Base-by-base conservation (phyloP, 2,113 vertebrate genomes). In the Colius striatus region DNA sequence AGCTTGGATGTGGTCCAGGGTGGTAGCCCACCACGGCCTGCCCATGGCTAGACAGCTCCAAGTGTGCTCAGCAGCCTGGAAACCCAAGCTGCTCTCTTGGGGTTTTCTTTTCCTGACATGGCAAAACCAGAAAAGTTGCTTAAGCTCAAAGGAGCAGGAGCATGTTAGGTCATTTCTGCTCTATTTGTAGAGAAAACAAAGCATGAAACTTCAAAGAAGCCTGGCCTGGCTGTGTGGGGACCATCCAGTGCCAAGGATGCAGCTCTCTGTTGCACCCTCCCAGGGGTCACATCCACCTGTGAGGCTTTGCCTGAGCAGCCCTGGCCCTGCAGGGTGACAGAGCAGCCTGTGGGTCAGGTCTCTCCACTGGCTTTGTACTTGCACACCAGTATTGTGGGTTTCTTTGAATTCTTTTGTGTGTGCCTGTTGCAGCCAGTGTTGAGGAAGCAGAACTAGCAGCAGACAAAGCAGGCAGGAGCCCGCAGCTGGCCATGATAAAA, bases 111-210 rank as follows among this genome's bases (percentile, higher is more conserved):
- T 41, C 62, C 47, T 41, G 67, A 83, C 47, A 23, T 32, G 54
- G 92, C 67, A 92, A 88, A 62, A 80, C 50, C 67, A 92, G 63
- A 84, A 89, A 96, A 90, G 36, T 58, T 82, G 82, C 82, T 83
- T 73, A 88, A 90, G 55, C 74, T 91, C 50, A 68, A 82, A 16
- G 38, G 79, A 89, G 71, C 45, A 65, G 74, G 70, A 95, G 78
- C 62, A 47, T 9, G 41, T 83, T 82, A 93, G 90, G 87, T 95
- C 90, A 90, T 58, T 94, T 79, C 74, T 94, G 25, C 74, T 73
- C 70, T 95, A 68, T 94, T 79, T 96, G 74, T 84, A 91, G 88
- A 96, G 82, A 94, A 94, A 96, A 95, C 50, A 91, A 96, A 82
- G 78, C 58, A 45, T 1, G 22, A 68, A 79, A 53, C 62, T 87